phyloP scores from a whole-genome alignment of 2,888 invertebrate species.

The Lepidonotus clava region DNA sequence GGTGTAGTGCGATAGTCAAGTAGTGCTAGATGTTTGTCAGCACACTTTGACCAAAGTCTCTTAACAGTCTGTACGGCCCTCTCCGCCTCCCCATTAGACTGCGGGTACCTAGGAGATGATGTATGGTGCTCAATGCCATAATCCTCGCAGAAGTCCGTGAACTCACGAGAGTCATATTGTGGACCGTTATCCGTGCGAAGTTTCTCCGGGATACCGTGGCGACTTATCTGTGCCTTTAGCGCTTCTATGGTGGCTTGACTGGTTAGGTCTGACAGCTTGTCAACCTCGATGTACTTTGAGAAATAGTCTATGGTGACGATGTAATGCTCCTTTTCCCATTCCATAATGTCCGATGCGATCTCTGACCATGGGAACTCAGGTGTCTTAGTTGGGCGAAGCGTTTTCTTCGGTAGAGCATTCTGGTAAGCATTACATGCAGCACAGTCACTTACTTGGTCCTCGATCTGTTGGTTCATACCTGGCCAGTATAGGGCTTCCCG shows the following conservation, averaged over 20 bases:
- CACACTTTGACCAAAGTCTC: slow-evolving; percentile 46
- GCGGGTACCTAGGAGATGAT: slow-evolving; percentile 61
- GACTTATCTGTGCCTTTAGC: slow-evolving; percentile 53
- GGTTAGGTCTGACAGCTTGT: neutral
- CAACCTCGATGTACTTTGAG: slow-evolving; percentile 1
- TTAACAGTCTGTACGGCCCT: slow-evolving; percentile 64
- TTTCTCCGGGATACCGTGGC: slow-evolving; percentile 59
- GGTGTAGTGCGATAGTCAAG: slow-evolving; percentile 59
- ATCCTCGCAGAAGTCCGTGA: slow-evolving; percentile 58
- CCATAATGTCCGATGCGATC: neutral
- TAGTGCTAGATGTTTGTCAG: neutral
- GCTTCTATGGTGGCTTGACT: neutral
- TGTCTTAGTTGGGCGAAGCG: neutral
- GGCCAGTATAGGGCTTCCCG: slow-evolving; percentile 43
- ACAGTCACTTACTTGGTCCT: slow-evolving; percentile 24
- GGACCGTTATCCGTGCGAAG: slow-evolving; percentile 64
- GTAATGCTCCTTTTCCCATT: neutral
- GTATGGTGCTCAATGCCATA: slow-evolving; percentile 64
- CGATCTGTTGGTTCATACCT: slow-evolving; percentile 51
- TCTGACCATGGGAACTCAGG: slow-evolving; percentile 30
- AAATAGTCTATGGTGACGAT: neutral
- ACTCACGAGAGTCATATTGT: slow-evolving; percentile 56
- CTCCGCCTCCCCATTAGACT: slow-evolving; percentile 66
- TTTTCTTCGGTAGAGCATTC: neutral
- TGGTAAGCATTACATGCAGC: neutral